phyloP scores from a whole-genome alignment of 53 echinoderm and acorn worm genomes.

The Actinopyga echinites region DNA sequence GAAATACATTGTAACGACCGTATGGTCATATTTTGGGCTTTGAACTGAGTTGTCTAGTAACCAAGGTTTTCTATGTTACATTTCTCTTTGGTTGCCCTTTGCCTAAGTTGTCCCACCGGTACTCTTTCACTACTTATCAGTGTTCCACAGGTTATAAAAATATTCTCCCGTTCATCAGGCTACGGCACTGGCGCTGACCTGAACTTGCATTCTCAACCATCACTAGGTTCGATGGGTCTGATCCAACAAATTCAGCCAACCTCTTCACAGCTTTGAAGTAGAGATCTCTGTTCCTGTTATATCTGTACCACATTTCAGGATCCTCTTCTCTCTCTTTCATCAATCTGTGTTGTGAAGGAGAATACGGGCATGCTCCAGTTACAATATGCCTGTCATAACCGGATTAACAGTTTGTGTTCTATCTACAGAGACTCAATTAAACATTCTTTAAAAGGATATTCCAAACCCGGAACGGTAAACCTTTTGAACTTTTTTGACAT shows the following conservation, averaged over 20 bases:
- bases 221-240: constrained; percentile 67
- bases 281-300: not conserved
- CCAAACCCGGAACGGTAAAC: too few species aligned
- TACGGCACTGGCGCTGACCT: constrained; percentile 36
- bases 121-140: not conserved
- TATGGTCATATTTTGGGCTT: too few species aligned
- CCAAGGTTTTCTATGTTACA: too few species aligned
- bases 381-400: not conserved
- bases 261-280: constrained; percentile 47
- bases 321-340: constrained; percentile 67
- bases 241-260: constrained; percentile 82
- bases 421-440: too few species aligned
- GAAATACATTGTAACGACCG: too few species aligned
- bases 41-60: too few species aligned
- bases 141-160: too few species aligned
- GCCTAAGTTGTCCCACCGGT: not conserved
- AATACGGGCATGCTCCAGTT: not conserved
- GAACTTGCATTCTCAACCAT: constrained; percentile 79
- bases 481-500: too few species aligned
- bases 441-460: too few species aligned
- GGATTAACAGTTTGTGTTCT: too few species aligned
- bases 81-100: not conserved
- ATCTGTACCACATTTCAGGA: constrained; percentile 74
- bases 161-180: too few species aligned
- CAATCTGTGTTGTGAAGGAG: constrained; percentile 45